phyloP scores from a whole-genome alignment of 2,888 invertebrate species.

The Pimpla rufipes region DNA sequence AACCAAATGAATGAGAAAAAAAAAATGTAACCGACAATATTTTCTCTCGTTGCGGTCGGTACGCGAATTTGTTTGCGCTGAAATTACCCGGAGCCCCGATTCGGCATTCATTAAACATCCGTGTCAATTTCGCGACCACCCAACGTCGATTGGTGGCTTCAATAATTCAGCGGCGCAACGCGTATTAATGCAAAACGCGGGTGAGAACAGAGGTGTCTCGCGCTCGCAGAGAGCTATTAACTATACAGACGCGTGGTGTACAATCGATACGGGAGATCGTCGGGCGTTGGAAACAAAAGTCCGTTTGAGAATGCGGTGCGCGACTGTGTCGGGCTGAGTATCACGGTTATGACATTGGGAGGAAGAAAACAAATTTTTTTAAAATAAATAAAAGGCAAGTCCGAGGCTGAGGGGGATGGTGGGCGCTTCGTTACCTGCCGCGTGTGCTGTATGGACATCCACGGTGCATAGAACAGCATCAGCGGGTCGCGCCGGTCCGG shows the following conservation, averaged over 20 bases:
- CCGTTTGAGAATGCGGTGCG: not conserved
- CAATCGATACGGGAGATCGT: not conserved
- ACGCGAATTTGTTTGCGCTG: not conserved
- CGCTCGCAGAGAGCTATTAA: not conserved
- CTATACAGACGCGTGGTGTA: not conserved
- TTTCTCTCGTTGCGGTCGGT: too few species aligned
- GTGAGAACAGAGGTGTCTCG: not conserved
- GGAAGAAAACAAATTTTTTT: not conserved
- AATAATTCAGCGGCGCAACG: not conserved
- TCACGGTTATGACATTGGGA: constrained; percentile 6
- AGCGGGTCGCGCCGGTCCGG: constrained; percentile 18
- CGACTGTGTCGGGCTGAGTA: not conserved
- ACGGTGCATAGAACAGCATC: not conserved
- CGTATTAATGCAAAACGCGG: not conserved
- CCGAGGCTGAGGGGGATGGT: not conserved
- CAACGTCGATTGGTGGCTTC: too few species aligned
- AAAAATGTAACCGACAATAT: too few species aligned
- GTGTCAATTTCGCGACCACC: not conserved
- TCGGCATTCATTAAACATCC: not conserved
- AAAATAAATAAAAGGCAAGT: not conserved
- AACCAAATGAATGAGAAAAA: too few species aligned
- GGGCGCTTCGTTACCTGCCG: not conserved
- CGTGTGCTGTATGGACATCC: too few species aligned
- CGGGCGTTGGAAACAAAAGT: not conserved
- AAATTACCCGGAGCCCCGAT: not conserved